Percentiles rank a stretch among this genome's conserved stretches.
Conservation (phyloP, 2,113 vertebrate species). For the Microtus montanus region DNA sequence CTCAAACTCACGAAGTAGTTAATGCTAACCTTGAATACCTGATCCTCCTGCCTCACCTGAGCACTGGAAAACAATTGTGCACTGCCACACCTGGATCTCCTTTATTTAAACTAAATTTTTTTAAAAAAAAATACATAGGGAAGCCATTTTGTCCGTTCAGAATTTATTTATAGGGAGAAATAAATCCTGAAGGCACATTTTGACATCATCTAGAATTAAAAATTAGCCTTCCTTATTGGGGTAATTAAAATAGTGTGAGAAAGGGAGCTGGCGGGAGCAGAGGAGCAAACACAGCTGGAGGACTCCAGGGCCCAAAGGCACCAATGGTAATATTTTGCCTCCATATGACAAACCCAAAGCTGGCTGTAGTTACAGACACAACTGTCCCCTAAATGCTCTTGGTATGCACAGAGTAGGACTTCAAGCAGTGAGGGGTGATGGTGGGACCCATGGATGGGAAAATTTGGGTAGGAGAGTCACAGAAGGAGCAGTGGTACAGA, state of each 20-base stretch:
- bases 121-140: not conserved
- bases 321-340: slow-evolving; percentile 26
- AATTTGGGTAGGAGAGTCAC: not conserved
- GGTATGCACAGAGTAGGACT: not conserved
- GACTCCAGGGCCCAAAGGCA: not conserved
- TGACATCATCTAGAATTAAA: slow-evolving; percentile 39
- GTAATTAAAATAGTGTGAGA: not conserved
- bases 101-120: not conserved
- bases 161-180: slow-evolving; percentile 30
- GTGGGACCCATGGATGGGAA: not conserved
- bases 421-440: accelerated
- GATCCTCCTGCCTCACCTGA: not conserved
- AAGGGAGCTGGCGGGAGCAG: not conserved
- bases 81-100: not conserved
- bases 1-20: not conserved
- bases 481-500: not conserved
- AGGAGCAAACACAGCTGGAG: not conserved
- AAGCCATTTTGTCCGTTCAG: not conserved
- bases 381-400: not conserved
- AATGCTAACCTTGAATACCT: not conserved
- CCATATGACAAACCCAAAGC: not conserved
- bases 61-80: not conserved
- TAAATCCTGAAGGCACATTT: not conserved
- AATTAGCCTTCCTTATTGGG: not conserved
- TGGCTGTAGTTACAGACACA: not conserved